These are phyloP conservation scores for Cardiocondyla obscurior DNA, from an alignment of 1,140 invertebrate genomes.

Conservation along the genomic window DNA sequence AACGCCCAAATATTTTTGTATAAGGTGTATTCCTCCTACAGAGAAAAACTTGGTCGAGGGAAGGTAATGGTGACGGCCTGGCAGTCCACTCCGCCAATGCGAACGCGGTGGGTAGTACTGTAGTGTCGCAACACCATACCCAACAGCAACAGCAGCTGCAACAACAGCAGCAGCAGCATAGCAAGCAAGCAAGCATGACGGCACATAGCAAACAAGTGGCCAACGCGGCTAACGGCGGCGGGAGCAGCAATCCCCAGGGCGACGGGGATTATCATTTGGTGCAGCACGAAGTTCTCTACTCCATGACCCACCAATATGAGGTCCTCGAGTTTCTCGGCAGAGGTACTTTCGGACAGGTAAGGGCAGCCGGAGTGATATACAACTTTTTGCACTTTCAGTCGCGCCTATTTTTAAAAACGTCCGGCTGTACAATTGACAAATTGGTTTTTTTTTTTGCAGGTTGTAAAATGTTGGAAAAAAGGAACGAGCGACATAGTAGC, in stretches of 20 bases:
- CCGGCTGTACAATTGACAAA: neutral
- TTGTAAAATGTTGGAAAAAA: conserved; percentile 99
- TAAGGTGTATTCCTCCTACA: conserved; percentile 76
- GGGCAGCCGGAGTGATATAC: neutral
- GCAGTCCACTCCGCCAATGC: conserved; percentile 80
- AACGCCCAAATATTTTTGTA: conserved; percentile 66
- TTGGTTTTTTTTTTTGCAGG: conserved; percentile 82
- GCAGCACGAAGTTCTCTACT: conserved; percentile 99
- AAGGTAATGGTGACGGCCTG: conserved; percentile 86
- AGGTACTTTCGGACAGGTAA: conserved; percentile 98
- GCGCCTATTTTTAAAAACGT: neutral
- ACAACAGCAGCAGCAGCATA: conserved; percentile 75
- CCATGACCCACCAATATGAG: conserved; percentile 96
- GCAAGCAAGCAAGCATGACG: conserved; percentile 86
- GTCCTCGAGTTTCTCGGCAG: conserved; percentile 99
- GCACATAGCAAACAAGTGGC: conserved; percentile 89
- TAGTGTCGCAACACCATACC: conserved; percentile 76
- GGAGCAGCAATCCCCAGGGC: conserved; percentile 89
- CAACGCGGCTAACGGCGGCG: conserved; percentile 82
- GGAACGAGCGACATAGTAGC: conserved; percentile 99
- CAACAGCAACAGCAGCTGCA: conserved; percentile 76
- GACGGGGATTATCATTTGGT: conserved; percentile 99
- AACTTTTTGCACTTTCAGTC: neutral
- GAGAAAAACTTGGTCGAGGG: conserved; percentile 87
- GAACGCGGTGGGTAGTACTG: conserved; percentile 78